phyloP scores from a whole-genome alignment of 2,888 invertebrate species.

The Marronus borbonicus region DNA sequence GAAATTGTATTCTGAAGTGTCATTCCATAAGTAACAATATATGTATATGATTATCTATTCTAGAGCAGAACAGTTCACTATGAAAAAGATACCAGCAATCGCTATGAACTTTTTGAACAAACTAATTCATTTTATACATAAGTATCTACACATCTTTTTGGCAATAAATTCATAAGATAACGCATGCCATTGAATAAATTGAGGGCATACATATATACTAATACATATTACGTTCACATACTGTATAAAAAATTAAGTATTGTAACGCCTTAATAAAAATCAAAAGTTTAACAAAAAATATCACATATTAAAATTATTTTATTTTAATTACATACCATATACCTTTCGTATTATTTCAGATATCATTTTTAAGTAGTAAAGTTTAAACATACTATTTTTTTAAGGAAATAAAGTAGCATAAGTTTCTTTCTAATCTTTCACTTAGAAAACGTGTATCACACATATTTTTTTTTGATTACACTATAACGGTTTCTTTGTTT shows the following conservation, averaged over 20 bases:
- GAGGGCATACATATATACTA: neutral
- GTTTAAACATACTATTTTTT: neutral
- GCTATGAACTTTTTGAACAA: no score
- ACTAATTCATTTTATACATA: no score
- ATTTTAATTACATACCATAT: no score
- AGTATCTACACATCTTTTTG: no score
- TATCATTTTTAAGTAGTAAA: no score
- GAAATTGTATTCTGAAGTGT: no score
- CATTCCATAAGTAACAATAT: no score
- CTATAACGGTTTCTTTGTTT: slow-evolving; percentile 14
- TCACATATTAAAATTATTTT: slow-evolving; percentile 25
- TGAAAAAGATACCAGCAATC: no score
- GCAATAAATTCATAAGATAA: neutral
- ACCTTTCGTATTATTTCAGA: no score
- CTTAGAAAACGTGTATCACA: slow-evolving; percentile 9
- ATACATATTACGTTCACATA: slow-evolving; percentile 2
- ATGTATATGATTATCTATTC: no score
- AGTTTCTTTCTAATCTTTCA: neutral
- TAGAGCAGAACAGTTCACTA: no score
- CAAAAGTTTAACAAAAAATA: slow-evolving; percentile 24
- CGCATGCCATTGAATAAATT: neutral
- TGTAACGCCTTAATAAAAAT: slow-evolving; percentile 3
- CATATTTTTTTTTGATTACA: slow-evolving; percentile 7
- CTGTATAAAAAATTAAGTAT: slow-evolving; percentile 28
- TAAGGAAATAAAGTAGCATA: neutral